Evolutionary conservation across 2,113 vertebrate genomes (phyloP), one percentile per base, ranked within the genome.

Genomic region (Microtus montanus): DNA sequence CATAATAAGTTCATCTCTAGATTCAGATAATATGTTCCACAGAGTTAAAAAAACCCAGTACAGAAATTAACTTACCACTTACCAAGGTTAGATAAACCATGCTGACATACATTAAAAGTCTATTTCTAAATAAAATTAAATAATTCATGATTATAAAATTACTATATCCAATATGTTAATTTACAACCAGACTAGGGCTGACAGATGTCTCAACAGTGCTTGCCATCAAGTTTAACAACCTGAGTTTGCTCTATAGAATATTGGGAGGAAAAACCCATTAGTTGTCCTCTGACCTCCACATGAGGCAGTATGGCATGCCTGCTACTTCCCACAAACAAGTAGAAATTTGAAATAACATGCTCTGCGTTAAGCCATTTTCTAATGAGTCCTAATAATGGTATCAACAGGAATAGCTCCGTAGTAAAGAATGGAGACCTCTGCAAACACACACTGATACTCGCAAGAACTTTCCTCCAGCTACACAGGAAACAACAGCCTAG

Each of bases 71-170:
- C 22, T 74, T 96, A 41, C 1, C 75, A 94, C 83, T 90, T 89
- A 54, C 63, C 9, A 5, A 30, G 11, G 14, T 2, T 3, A 41
- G 2, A 93, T 41, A 83, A 63, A 66, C 54, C 1, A 2, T 70
- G 30, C 22, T 86, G 68, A n/a, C 28, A 93, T 20, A 2, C 1
- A 89, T 87, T 95, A 94, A 92, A 44, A 88, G 75, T 52, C 41
- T 92, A 77, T 80, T 86, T 94, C 80, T 75, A 75, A 84, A 92
- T 84, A 91, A 84, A 96, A 95, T 41, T 22, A 91, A 96, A 96
- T 63, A 15, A 78, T 84, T 83, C 83, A 64, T 41, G 7, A 24
- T 87, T 10, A 64, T n/a, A 85, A 94, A 93, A 86, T 64, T 91
- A 38, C 28, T 63, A 71, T 87, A 30, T 64, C 12, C 35, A 38